A percentile compares a stretch with the other conserved stretches of the same genome.
Conservation (phyloP, 2,113 vertebrate species). For the Ailurus styani region DNA sequence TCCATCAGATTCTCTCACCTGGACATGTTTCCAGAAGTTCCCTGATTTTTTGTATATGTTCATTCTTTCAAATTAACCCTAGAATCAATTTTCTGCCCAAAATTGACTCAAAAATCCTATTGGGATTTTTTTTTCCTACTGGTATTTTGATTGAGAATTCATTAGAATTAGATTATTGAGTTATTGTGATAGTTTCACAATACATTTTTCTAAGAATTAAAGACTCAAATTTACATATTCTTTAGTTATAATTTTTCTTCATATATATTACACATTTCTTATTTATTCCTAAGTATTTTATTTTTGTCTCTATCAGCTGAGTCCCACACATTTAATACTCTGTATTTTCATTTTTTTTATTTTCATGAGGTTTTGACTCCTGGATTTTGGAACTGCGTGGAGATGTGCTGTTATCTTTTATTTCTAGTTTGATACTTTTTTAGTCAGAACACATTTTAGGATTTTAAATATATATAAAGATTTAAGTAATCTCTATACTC, state of each 20-base stretch:
- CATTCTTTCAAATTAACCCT: slow-evolving; percentile 1
- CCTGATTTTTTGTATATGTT: neutral
- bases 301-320: neutral
- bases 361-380: neutral
- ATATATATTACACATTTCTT: neutral
- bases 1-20: neutral
- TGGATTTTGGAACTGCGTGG: neutral
- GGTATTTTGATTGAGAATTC: neutral
- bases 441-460: neutral
- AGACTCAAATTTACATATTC: neutral
- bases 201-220: neutral
- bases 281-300: neutral
- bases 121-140: neutral
- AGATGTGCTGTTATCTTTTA: neutral
- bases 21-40: neutral
- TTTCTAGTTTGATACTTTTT: neutral
- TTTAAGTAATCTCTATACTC: neutral
- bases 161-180: neutral
- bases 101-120: neutral
- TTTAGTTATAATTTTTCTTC: neutral
- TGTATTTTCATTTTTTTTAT: neutral
- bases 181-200: no score
- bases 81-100: neutral
- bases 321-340: neutral
- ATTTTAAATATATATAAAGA: neutral